phyloP scores from a whole-genome alignment of 2,113 vertebrate species.

The Melanerpes aurifrons region DNA sequence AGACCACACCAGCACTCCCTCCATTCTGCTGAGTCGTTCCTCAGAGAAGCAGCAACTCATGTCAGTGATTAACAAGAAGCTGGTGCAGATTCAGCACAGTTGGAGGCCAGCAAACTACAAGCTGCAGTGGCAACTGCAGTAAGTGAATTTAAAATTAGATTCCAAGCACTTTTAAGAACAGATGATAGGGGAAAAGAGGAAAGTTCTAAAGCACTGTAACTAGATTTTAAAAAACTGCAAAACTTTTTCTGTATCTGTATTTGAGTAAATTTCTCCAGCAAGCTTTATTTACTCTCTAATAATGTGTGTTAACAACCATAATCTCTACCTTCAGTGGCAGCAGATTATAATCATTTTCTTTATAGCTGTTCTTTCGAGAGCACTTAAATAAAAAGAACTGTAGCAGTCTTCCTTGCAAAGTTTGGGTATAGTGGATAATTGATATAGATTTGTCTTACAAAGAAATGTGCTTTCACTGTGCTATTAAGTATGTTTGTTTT shows the following conservation, averaged over 20 bases:
- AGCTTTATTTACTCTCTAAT: background rate
- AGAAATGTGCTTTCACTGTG: background rate
- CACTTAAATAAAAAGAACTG: background rate
- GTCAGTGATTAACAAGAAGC: conserved; percentile 30
- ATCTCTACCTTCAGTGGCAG: background rate
- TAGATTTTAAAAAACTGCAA: background rate
- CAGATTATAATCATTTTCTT: background rate
- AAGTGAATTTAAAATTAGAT: conserved; percentile 24
- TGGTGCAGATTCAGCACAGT: conserved; percentile 11
- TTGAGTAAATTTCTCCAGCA: background rate
- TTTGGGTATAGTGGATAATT: background rate
- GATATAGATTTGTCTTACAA: background rate
- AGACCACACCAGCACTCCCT: background rate
- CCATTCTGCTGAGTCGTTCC: conserved; percentile 4
- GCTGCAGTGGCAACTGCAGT: background rate
- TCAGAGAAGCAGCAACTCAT: conserved; percentile 20
- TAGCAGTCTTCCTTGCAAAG: background rate
- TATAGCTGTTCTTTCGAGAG: background rate
- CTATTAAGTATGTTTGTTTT: background rate
- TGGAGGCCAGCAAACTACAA: conserved; percentile 8
- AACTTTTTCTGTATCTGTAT: background rate
- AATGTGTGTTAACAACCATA: background rate
- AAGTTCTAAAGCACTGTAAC: background rate
- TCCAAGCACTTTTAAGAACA: background rate
- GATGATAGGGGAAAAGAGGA: background rate